Evolutionary conservation across 2,888 invertebrate species (phyloP), one percentile per base, ranked within the genome.

Genomic region (Apeira syringaria): DNA sequence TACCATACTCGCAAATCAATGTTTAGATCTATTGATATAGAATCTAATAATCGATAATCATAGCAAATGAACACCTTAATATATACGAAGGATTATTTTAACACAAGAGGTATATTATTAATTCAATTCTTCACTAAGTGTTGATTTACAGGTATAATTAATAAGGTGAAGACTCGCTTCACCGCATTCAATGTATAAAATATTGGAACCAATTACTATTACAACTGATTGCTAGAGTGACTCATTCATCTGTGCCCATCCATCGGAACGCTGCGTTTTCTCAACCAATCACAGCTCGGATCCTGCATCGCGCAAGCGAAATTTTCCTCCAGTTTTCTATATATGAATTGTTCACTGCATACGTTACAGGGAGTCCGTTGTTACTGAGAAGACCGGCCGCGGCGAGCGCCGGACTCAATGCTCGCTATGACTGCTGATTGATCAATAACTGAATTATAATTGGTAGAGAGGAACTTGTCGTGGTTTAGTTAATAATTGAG

Each of bases 341-440:
- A 70, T 65, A 65, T 57, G 22, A 1, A 32, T 33, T 1, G 5
- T 4, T 3, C 5, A 7, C 11, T 9, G 0, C 0, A 2, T 1
- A 0, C 0, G 1, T 1, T 0, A 1, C 43, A 57, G 85, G 84
- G 79, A 83, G 86, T 86, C 84, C 86, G 83, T 86, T 86, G 85
- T 51, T 83, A 78, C 77, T 76, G 73, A 65, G 86, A 86, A 86
- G 85, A 83, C 83, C 80, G 85, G 84, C 74, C 62, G 56, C 82
- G 57, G 85, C 82, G 84, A 86, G 83, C 67, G 78, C 83, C 86
- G 82, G 86, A 80, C 84, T 74, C 73, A 84, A 82, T 61, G 56
- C 85, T 86, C 84, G 86, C 84, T 82, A 8, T 44, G 47, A 59
- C 52, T 67, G 57, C 68, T 69, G 64, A 68, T 66, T 69, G 66